A percentile compares a stretch with the other conserved stretches of the same genome.
Conservation (phyloP, 2,888 invertebrate genomes). For the Heliothis peltigera region DNA sequence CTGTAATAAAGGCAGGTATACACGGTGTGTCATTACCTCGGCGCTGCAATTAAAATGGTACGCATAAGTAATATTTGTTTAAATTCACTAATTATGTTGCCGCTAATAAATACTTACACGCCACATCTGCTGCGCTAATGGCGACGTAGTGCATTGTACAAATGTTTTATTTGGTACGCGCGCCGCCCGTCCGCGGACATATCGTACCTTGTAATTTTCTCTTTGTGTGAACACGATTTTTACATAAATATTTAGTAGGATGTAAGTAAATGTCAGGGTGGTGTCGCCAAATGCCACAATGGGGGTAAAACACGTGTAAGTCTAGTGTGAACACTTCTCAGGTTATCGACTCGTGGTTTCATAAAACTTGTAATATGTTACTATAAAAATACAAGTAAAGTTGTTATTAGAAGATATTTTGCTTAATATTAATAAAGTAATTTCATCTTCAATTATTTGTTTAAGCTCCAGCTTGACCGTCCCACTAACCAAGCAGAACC, state of each 20-base stretch:
- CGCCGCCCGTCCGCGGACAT: conserved; percentile 63
- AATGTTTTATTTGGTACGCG: conserved; percentile 81
- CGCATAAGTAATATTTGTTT: conserved; percentile 87
- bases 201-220: conserved; percentile 78
- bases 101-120: conserved; percentile 86
- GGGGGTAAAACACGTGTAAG: conserved; percentile 28
- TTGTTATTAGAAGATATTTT: conserved; percentile 6
- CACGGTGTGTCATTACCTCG: conserved; percentile 76
- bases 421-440: neutral
- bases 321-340: conserved; percentile 14
- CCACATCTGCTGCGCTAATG: conserved; percentile 86
- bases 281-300: conserved; percentile 47
- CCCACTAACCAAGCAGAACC: conserved; percentile 32
- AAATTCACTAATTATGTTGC: conserved; percentile 86
- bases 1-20: conserved; percentile 64
- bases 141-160: conserved; percentile 75
- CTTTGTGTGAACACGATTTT: conserved; percentile 75
- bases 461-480: conserved; percentile 15
- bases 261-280: conserved; percentile 41
- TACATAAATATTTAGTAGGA: conserved; percentile 59
- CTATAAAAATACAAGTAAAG: neutral
- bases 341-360: conserved; percentile 1
- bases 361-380: neutral
- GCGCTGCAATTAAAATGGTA: conserved; percentile 84
- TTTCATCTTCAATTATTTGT: conserved; percentile 3